phyloP scores from a whole-genome alignment of 1,140 invertebrate species.

The Armadillidium nasatum region DNA sequence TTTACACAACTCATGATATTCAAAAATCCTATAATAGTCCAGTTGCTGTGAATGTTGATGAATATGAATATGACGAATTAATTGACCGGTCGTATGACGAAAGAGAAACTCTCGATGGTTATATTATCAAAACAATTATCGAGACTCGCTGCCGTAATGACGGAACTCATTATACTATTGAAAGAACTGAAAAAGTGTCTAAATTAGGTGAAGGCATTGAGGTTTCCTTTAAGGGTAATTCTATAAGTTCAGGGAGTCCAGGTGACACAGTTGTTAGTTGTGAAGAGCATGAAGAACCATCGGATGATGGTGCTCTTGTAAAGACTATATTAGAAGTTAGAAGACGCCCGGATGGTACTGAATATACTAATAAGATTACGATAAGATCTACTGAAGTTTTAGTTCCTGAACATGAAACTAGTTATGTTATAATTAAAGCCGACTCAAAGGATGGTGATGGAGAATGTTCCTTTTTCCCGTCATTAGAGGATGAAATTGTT shows the following conservation, averaged over 20 bases:
- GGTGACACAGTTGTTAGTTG: constrained; percentile 37
- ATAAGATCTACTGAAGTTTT: constrained; percentile 33
- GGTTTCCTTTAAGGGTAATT: constrained; percentile 18
- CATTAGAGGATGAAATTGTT: constrained; percentile 40
- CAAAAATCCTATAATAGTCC: constrained; percentile 37
- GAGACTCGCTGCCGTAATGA: constrained; percentile 38
- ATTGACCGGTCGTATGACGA: constrained; percentile 36
- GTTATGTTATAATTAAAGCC: constrained; percentile 41
- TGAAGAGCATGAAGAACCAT: constrained; percentile 36
- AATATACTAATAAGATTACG: constrained; percentile 37
- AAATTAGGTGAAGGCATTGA: constrained; percentile 26
- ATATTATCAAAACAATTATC: constrained; percentile 34
- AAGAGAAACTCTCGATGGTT: constrained; percentile 37
- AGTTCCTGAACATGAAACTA: constrained; percentile 41
- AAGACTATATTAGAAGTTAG: constrained; percentile 35
- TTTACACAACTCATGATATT: constrained; percentile 43
- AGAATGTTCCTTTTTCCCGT: constrained; percentile 37
- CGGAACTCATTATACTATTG: constrained; percentile 40
- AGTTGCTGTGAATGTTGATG: constrained; percentile 30
- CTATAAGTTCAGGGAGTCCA: constrained; percentile 18
- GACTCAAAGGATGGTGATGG: constrained; percentile 27
- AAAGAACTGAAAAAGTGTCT: constrained; percentile 35
- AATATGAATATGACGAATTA: constrained; percentile 35
- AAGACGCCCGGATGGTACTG: constrained; percentile 33
- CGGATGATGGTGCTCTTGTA: constrained; percentile 38